Evolutionary conservation across 2,113 vertebrate species (phyloP).

Genomic region (Cyphotilapia sp.): DNA sequence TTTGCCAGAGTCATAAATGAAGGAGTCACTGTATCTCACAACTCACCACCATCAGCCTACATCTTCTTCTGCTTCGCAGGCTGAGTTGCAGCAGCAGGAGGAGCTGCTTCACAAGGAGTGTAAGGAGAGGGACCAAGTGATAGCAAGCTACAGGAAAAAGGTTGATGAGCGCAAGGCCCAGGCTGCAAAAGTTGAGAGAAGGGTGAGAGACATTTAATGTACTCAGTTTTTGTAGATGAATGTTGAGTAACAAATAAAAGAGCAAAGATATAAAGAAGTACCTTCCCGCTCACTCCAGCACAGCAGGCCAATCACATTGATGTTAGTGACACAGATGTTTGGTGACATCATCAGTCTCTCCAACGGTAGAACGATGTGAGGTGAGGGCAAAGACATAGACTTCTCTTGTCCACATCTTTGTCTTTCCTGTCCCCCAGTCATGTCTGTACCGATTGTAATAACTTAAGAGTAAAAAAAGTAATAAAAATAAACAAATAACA

Average conservation of each 20-base stretch:
- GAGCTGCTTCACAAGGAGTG: background rate
- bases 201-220: background rate
- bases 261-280: background rate
- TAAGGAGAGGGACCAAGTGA: background rate
- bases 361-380: background rate
- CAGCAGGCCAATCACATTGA: background rate
- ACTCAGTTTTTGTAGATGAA: background rate
- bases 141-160: background rate
- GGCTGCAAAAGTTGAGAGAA: background rate
- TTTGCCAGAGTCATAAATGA: background rate
- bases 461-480: background rate
- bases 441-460: background rate
- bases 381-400: background rate
- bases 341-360: background rate
- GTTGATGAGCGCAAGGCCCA: background rate
- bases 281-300: background rate
- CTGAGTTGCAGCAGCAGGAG: background rate
- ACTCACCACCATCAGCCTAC: background rate
- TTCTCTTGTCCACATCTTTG: background rate
- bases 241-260: background rate
- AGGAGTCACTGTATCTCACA: background rate
- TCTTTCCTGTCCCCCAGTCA: background rate
- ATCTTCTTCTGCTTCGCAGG: background rate
- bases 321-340: background rate
- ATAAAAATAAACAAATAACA: background rate